Evolutionary conservation across 35 echinoderm and acorn worm species (phyloP).

Genomic region (Lytechinus pictus): DNA sequence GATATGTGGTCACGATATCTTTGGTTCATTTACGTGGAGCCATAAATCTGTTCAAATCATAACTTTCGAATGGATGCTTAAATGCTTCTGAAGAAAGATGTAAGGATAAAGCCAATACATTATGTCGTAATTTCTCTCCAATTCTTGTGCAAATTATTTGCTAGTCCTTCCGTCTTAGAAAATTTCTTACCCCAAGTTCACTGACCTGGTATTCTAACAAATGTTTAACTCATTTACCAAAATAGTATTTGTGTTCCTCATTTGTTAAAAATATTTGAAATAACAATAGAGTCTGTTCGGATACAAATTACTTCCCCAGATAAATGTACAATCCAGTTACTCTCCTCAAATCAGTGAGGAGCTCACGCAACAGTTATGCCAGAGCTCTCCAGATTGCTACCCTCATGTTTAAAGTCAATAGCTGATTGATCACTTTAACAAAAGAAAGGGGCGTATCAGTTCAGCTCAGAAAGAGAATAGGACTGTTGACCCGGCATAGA

Average conservation of each 20-base stretch:
- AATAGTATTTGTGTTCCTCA: background rate
- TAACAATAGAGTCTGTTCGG: background rate
- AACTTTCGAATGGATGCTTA: too few relatives aligned
- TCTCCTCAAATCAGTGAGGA: background rate
- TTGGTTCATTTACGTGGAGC: too few relatives aligned
- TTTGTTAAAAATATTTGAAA: background rate
- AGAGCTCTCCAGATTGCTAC: background rate
- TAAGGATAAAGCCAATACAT: too few relatives aligned
- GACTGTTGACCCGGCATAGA: background rate
- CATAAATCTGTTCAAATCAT: too few relatives aligned
- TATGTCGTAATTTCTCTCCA: too few relatives aligned
- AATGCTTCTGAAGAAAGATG: too few relatives aligned
- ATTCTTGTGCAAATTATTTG: too few relatives aligned
- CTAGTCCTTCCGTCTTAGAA: too few relatives aligned
- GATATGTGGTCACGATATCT: too few relatives aligned
- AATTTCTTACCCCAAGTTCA: too few relatives aligned
- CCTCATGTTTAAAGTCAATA: background rate
- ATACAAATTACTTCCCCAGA: background rate
- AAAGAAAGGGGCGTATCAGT: constrained; percentile 17
- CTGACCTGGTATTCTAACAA: background rate
- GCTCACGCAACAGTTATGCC: background rate
- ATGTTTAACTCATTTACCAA: background rate
- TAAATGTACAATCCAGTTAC: background rate
- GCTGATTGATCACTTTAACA: background rate
- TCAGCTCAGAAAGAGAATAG: background rate